Conservation (phyloP, 2,888 invertebrate genomes). For the Myopa tessellatipennis region DNA sequence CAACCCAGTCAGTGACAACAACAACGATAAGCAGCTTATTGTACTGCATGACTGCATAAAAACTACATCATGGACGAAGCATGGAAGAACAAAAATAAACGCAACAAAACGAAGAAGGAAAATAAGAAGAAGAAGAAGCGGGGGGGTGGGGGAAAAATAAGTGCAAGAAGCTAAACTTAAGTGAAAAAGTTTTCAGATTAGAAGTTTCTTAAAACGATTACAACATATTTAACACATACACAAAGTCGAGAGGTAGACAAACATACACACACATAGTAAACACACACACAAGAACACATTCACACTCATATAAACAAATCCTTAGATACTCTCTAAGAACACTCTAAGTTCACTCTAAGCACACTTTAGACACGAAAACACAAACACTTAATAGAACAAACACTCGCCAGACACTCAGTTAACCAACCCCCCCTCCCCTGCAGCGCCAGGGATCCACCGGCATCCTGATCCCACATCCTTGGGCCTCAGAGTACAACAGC, state of each 20-base stretch:
- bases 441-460: too few species aligned
- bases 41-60: not conserved
- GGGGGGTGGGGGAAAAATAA: not conserved
- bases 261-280: conserved; percentile 12
- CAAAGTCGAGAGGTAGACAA: too few species aligned
- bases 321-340: not conserved
- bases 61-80: not conserved
- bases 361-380: conserved; percentile 6
- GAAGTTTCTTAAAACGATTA: conserved; percentile 36
- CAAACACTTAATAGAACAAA: not conserved
- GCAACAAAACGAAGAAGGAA: not conserved
- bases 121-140: not conserved
- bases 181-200: conserved; percentile 35
- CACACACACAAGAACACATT: not conserved
- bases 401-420: conserved; percentile 1
- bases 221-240: conserved; percentile 28
- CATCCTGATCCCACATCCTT: too few species aligned
- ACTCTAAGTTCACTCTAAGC: too few species aligned
- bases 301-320: conserved; percentile 7
- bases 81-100: not conserved
- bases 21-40: conserved; percentile 13
- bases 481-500: too few species aligned
- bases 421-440: not conserved
- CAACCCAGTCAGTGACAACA: not conserved
- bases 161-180: conserved; percentile 13